phyloP scores from a whole-genome alignment of 2,888 invertebrate genomes.

The Glyphotaelius pellucidus region DNA sequence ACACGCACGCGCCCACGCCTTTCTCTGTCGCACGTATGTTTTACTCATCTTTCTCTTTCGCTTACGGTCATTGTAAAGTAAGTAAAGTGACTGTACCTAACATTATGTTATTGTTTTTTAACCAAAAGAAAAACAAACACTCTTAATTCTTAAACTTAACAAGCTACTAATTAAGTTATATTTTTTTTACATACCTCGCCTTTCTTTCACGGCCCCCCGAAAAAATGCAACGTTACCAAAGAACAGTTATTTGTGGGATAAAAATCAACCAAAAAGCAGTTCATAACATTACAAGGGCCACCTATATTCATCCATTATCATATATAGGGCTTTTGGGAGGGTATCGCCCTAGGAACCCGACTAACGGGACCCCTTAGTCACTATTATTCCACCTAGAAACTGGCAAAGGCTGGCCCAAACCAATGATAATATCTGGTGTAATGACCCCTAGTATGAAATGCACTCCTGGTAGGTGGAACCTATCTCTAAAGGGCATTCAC shows the following conservation, averaged over 20 bases:
- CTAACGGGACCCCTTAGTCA: conserved; percentile 21
- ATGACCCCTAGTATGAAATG: background rate
- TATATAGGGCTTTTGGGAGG: conserved; percentile 42
- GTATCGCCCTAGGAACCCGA: conserved; percentile 23
- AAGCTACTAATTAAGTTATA: no score
- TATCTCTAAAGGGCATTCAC: background rate
- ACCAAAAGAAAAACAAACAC: no score
- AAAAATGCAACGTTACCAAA: background rate
- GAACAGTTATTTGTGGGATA: conserved; percentile 15
- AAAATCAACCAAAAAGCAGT: conserved; percentile 8
- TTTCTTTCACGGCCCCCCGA: background rate
- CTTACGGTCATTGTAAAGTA: no score
- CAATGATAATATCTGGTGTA: background rate
- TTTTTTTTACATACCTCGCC: no score
- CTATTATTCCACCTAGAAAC: background rate
- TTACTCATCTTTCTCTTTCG: no score
- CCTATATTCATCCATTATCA: conserved; percentile 32
- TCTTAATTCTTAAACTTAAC: no score
- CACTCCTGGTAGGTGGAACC: background rate
- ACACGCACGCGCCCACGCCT: no score
- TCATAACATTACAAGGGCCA: conserved; percentile 11
- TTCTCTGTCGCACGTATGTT: no score
- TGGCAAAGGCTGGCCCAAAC: background rate
- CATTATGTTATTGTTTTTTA: no score
- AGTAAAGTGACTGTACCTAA: no score